Evolutionary conservation across 2,797 vertebrate species (phyloP), one percentile per base, ranked within the genome.

Genomic region (Taenioides sp.): DNA sequence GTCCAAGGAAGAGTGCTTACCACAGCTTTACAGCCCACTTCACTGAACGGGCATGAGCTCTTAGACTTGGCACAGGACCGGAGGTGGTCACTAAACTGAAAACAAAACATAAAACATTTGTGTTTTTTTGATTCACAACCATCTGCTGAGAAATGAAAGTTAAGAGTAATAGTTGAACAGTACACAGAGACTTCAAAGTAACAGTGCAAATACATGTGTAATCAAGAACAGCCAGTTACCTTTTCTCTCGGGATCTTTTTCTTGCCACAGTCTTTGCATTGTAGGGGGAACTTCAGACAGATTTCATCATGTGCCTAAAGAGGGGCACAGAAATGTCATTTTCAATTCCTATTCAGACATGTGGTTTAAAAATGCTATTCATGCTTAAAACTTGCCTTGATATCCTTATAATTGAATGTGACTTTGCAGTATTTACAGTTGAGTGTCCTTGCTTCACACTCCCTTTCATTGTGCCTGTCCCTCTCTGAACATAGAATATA

Each of bases 161-260:
- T 14, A 40, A 40, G 37, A 40, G 31, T 34, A 37, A 1, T 37
- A 37, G 34, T 2, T 47, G 14, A 4, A 47, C 43, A 47, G 11
- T 14, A 17, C 43, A 78, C 65, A n/a, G 5, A 61, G 54, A 23
- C 12, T 57, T 23, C 17, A 43, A 14, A 40, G 34, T 14, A 23
- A 22, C 20, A 12, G 40, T 43, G 14, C 12, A 43, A 43, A 17
- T n/a, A 22, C 57, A 67, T 60, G 9, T 9, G 2, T 40, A 34
- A 72, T 58, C 4, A 22, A 28, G 3, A 55, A n/a, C 1, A 0
- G 83, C 65, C 74, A 0, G 82, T 65, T 73, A 99, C 98, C 94
- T 96, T 97, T 89, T 99, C 97, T 82, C 97, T 92, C 0, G 95
- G 93, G 74, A 98, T 95, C 84, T 95, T 98, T 88, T 95, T 97